These are phyloP conservation scores for Passer domesticus DNA, from an alignment of 2,113 vertebrate genomes.

Conservation along the genomic window DNA sequence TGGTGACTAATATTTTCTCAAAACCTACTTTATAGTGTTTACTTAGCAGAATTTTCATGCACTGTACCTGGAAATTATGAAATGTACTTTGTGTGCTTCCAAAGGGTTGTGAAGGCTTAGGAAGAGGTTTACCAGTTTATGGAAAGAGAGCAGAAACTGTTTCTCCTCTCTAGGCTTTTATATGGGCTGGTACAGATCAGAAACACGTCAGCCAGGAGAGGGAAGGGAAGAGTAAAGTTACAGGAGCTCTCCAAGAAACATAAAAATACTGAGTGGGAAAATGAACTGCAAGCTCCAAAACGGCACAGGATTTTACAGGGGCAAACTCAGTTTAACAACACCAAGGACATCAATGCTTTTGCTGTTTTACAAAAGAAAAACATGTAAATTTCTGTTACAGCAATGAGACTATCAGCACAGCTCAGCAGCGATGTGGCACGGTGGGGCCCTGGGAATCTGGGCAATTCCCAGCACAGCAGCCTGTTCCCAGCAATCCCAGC, in stretches of 20 bases:
- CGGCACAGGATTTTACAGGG: background rate
- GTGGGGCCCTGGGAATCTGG: background rate
- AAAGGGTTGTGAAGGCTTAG: constrained; percentile 5
- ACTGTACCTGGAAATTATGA: constrained; percentile 59
- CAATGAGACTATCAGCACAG: background rate
- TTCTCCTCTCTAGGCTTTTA: constrained; percentile 17
- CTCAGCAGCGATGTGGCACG: background rate
- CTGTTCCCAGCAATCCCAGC: background rate
- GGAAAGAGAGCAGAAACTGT: background rate
- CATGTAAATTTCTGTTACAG: background rate
- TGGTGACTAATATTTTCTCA: constrained; percentile 61
- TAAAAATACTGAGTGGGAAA: background rate
- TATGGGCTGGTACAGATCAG: background rate
- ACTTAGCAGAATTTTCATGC: constrained; percentile 54
- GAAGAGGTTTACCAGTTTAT: constrained; percentile 39
- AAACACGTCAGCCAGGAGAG: background rate
- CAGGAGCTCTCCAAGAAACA: background rate
- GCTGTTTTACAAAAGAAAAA: background rate
- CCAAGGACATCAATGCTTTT: background rate
- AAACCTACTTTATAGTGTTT: constrained; percentile 60
- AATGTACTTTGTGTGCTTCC: constrained; percentile 48
- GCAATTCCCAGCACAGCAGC: background rate
- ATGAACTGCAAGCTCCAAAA: background rate
- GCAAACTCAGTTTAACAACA: background rate
- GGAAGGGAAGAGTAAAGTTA: background rate